Percentiles rank a stretch among this genome's conserved stretches.
Conservation (phyloP, 2,113 vertebrate genomes). For the Mustelus asterias region DNA sequence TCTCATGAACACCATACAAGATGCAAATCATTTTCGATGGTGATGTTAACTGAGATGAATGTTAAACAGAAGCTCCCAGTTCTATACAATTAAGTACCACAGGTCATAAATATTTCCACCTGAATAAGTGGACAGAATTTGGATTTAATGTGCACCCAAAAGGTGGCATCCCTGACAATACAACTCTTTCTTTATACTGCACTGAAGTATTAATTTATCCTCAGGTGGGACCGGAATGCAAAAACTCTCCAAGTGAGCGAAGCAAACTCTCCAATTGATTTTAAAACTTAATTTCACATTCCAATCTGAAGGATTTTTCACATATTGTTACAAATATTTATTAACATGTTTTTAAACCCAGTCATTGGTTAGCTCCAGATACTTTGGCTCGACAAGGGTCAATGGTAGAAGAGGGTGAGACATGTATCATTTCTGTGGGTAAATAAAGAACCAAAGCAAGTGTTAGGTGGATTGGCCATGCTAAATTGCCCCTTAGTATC, state of each 20-base stretch:
- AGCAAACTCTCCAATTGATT: neutral
- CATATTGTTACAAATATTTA: neutral
- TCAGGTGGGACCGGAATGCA: neutral
- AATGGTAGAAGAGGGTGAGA: neutral
- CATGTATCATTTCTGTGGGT: neutral
- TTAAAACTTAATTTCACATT: neutral
- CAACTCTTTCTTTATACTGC: neutral
- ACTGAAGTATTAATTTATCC: neutral
- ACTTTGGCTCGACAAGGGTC: neutral
- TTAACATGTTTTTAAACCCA: neutral
- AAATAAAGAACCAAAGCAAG: neutral
- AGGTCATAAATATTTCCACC: neutral
- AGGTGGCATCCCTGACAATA: neutral
- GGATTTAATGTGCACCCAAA: neutral
- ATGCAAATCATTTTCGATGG: neutral
- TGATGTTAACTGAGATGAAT: slow-evolving; percentile 10
- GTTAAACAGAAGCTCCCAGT: neutral
- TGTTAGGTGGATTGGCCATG: no score
- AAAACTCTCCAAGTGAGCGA: neutral
- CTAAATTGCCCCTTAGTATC: no score
- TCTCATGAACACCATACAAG: neutral
- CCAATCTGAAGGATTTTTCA: neutral
- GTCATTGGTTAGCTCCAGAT: neutral
- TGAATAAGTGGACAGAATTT: neutral
- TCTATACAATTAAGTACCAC: neutral